Evolutionary conservation across 2,797 vertebrate genomes (phyloP).

Genomic region (Anableps anableps): DNA sequence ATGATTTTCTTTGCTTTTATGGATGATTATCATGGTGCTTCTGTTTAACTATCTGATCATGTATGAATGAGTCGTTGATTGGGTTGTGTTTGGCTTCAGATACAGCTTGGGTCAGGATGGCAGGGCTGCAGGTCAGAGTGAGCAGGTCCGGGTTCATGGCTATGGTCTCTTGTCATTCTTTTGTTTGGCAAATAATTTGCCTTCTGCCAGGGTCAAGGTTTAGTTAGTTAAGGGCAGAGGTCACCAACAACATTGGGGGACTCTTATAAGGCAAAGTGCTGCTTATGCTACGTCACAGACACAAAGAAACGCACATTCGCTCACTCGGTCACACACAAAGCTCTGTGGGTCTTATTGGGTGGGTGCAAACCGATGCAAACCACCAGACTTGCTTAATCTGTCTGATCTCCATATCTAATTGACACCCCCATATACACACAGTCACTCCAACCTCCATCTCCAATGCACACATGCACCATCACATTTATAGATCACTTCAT

Average conservation of each 20-base stretch:
- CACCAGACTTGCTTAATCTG: conserved; percentile 71
- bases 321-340: conserved; percentile 39
- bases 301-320: conserved; percentile 49
- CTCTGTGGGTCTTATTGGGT: conserved; percentile 64
- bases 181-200: conserved; percentile 68
- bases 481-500: conserved; percentile 21
- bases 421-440: conserved; percentile 53
- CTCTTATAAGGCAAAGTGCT: conserved; percentile 61
- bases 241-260: conserved; percentile 70
- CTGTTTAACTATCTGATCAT: conserved; percentile 61
- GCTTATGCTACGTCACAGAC: conserved; percentile 65
- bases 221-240: conserved; percentile 79
- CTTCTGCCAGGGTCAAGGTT: conserved; percentile 83
- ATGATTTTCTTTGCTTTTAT: neutral
- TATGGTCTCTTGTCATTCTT: conserved; percentile 57
- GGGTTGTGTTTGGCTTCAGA: conserved; percentile 64
- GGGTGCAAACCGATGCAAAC: conserved; percentile 60
- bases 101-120: conserved; percentile 46
- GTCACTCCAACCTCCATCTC: conserved; percentile 38
- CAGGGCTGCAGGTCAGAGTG: conserved; percentile 54
- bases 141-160: conserved; percentile 31
- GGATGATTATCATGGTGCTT: conserved; percentile 17
- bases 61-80: conserved; percentile 36
- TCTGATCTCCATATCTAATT: conserved; percentile 86
- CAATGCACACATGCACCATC: conserved; percentile 23